phyloP scores from a whole-genome alignment of 2,113 vertebrate genomes.

The Nettapus auritus region DNA sequence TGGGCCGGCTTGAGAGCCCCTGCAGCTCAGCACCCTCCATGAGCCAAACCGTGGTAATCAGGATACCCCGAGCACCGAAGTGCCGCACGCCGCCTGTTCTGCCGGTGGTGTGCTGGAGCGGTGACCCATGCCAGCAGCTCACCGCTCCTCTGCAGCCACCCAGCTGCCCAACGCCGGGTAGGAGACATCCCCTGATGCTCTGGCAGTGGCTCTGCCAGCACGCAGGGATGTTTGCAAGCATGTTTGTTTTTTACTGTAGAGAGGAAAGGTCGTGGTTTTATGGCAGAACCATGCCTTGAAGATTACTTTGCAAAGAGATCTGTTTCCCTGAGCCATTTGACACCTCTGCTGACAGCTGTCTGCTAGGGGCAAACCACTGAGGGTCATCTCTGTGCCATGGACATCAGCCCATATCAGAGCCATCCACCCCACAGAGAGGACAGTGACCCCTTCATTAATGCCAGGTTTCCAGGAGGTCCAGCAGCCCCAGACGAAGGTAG shows the following conservation, averaged over 20 bases:
- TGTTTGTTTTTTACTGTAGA: background rate
- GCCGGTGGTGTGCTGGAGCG: constrained; percentile 13
- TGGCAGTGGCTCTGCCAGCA: background rate
- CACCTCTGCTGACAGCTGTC: background rate
- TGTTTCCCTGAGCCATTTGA: background rate
- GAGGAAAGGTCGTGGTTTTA: background rate
- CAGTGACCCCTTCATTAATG: background rate
- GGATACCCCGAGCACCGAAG: background rate
- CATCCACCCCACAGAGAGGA: background rate
- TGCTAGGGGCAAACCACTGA: background rate
- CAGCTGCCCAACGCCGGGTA: background rate
- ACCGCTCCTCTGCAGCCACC: background rate
- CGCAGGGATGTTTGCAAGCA: background rate
- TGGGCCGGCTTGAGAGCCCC: rapidly evolving
- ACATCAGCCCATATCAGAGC: background rate
- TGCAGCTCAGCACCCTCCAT: background rate
- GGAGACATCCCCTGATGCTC: background rate
- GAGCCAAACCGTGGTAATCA: background rate
- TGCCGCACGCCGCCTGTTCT: background rate
- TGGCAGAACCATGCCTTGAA: background rate
- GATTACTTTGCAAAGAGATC: background rate
- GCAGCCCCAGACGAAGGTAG: background rate
- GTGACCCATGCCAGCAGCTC: constrained; percentile 31
- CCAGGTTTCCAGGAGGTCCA: background rate
- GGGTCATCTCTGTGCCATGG: background rate